A percentile compares a stretch with the other conserved stretches of the same genome.
These are phyloP conservation scores for Antechinus stuartii DNA, from an alignment of 2,113 vertebrate genomes.

Conservation along the genomic window DNA sequence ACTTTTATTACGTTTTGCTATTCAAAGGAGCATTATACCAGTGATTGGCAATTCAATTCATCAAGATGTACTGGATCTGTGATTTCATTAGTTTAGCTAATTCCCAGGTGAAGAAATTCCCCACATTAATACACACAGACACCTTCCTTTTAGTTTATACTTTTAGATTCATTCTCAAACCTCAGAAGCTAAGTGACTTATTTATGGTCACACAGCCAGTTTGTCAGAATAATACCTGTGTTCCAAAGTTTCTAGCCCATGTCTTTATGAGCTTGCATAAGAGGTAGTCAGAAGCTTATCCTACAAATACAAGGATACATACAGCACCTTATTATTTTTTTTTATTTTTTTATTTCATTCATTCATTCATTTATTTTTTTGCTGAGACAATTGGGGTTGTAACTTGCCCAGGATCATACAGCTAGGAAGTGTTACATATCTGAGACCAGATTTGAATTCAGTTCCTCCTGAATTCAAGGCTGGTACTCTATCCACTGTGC, in stretches of 20 bases:
- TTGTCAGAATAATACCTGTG: neutral
- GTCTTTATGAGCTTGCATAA: neutral
- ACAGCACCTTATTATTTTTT: too few relatives aligned
- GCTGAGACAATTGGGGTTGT: too few relatives aligned
- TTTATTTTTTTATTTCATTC: neutral
- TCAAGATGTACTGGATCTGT: too few relatives aligned
- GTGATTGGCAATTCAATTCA: neutral
- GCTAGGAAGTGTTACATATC: too few relatives aligned
- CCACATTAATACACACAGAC: neutral
- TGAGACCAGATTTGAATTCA: too few relatives aligned
- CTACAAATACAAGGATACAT: neutral
- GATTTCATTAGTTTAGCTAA: too few relatives aligned
- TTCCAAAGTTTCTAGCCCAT: neutral
- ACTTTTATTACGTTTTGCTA: neutral
- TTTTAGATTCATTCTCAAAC: neutral
- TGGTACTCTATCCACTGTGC: too few relatives aligned
- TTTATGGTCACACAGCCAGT: neutral
- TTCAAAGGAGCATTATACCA: neutral
- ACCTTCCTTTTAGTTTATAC: neutral
- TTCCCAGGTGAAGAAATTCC: neutral
- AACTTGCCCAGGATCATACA: too few relatives aligned
- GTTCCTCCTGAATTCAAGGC: too few relatives aligned
- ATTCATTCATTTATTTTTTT: too few relatives aligned
- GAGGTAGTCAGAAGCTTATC: neutral
- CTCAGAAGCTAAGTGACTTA: neutral